phyloP scores from a whole-genome alignment of 2,113 vertebrate genomes.

The Pseudorasbora parva region DNA sequence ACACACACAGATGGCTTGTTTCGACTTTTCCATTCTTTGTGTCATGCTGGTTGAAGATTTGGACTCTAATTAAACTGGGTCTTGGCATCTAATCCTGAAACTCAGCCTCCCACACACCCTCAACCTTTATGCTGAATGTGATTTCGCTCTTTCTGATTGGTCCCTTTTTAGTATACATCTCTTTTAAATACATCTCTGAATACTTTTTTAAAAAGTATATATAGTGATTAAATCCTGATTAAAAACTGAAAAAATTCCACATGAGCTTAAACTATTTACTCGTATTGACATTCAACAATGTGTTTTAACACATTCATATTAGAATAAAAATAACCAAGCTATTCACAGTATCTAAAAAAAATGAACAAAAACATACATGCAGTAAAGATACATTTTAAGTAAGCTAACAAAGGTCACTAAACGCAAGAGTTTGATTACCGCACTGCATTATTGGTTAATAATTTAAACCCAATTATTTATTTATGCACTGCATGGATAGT shows the following conservation, averaged over 20 bases:
- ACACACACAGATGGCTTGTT: constrained; percentile 55
- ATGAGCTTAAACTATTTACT: neutral
- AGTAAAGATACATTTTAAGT: neutral
- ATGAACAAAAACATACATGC: neutral
- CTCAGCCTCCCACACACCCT: neutral
- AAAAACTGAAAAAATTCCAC: neutral
- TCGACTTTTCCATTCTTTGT: constrained; percentile 39
- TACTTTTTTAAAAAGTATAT: neutral
- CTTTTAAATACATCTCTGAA: neutral
- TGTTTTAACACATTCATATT: neutral
- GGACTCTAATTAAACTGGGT: constrained; percentile 46
- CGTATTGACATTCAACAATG: neutral
- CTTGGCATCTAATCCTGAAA: constrained; percentile 20
- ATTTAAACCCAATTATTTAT: constrained; percentile 38
- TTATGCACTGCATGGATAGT: constrained; percentile 3
- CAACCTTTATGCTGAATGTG: constrained; percentile 4
- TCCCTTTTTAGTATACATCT: neutral
- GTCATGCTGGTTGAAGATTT: constrained; percentile 42
- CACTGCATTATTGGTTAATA: constrained; percentile 30
- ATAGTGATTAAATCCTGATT: neutral
- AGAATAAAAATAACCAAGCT: constrained; percentile 1
- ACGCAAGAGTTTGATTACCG: constrained; percentile 23
- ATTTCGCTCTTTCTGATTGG: neutral
- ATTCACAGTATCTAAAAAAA: neutral
- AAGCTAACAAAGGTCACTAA: constrained; percentile 1